A percentile compares a stretch with the other conserved stretches of the same genome.
Evolutionary conservation across 1,140 invertebrate genomes (phyloP).

Genomic region (Eumeta japonica): DNA sequence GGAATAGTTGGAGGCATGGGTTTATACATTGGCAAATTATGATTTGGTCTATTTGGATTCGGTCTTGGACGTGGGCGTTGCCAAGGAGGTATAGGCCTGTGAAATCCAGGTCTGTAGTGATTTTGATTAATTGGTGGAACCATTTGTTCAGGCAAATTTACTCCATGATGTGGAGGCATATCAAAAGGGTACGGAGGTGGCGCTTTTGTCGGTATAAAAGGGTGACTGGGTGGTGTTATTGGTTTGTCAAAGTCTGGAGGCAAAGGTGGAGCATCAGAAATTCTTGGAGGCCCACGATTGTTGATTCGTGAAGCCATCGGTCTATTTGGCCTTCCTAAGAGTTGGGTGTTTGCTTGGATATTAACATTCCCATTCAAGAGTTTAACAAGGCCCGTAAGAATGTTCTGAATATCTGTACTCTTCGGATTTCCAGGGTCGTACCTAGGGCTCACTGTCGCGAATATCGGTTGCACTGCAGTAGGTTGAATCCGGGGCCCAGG

Average conservation of each 20-base stretch:
- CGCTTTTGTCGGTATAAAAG: slow-evolving; percentile 48
- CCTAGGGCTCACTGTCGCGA: slow-evolving; percentile 45
- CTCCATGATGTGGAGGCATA: slow-evolving; percentile 64
- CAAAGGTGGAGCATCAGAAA: slow-evolving; percentile 70
- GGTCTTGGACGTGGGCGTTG: slow-evolving; percentile 58
- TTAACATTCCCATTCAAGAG: slow-evolving; percentile 85
- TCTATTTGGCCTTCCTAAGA: slow-evolving; percentile 54
- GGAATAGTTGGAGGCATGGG: slow-evolving; percentile 29
- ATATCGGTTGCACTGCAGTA: slow-evolving; percentile 51
- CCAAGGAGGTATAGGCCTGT: slow-evolving; percentile 63
- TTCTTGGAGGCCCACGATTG: slow-evolving; percentile 81
- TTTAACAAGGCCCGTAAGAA: slow-evolving; percentile 87
- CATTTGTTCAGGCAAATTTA: slow-evolving; percentile 73
- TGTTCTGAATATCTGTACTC: slow-evolving; percentile 84
- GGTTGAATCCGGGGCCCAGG: slow-evolving; percentile 64
- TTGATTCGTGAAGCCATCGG: slow-evolving; percentile 75
- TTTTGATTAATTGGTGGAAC: slow-evolving; percentile 62
- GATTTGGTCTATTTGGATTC: slow-evolving; percentile 43
- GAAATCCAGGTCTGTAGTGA: slow-evolving; percentile 55
- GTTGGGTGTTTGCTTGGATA: slow-evolving; percentile 68
- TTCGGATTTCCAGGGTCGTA: slow-evolving; percentile 57
- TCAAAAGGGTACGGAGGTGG: slow-evolving; percentile 71
- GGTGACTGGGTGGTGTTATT: slow-evolving; percentile 40
- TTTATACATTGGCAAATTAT: slow-evolving; percentile 46
- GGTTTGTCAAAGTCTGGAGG: slow-evolving; percentile 67